Percentiles rank a stretch among this genome's conserved stretches.
phyloP scores from a whole-genome alignment of 2,113 vertebrate species.

The Piprites chloris region DNA sequence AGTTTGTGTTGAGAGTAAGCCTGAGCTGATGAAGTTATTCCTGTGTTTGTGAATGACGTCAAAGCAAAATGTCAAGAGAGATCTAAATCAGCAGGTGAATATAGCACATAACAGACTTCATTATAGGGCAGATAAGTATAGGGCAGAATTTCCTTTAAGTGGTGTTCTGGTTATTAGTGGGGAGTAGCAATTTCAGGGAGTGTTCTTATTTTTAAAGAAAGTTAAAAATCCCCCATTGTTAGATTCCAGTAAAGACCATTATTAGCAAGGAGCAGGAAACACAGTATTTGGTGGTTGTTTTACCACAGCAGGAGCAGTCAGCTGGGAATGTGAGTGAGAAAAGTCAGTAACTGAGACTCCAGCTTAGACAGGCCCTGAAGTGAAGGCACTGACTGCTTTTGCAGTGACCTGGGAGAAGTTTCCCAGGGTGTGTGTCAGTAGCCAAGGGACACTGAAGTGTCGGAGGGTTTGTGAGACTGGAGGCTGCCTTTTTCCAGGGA shows the following conservation, averaged over 20 bases:
- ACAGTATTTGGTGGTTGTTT: neutral
- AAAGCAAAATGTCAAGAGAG: conserved; percentile 18
- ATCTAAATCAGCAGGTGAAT: neutral
- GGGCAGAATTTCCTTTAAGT: neutral
- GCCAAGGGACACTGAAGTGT: neutral
- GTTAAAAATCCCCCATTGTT: fast-evolving
- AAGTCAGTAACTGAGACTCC: neutral
- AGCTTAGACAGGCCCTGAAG: neutral
- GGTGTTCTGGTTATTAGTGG: neutral
- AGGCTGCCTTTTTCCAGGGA: neutral
- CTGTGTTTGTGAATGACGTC: neutral
- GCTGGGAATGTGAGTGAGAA: neutral
- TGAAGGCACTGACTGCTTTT: neutral
- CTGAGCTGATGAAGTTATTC: neutral
- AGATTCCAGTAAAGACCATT: neutral
- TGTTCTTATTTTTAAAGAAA: neutral
- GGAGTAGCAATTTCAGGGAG: neutral
- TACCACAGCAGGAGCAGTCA: neutral
- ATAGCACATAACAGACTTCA: neutral
- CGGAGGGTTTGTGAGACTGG: neutral
- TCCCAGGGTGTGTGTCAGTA: neutral
- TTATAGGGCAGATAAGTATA: neutral
- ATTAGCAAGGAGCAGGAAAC: neutral
- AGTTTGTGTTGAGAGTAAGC: neutral
- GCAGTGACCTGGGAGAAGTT: neutral